Conservation (phyloP, 2,113 vertebrate genomes). For the Pedetes capensis region DNA sequence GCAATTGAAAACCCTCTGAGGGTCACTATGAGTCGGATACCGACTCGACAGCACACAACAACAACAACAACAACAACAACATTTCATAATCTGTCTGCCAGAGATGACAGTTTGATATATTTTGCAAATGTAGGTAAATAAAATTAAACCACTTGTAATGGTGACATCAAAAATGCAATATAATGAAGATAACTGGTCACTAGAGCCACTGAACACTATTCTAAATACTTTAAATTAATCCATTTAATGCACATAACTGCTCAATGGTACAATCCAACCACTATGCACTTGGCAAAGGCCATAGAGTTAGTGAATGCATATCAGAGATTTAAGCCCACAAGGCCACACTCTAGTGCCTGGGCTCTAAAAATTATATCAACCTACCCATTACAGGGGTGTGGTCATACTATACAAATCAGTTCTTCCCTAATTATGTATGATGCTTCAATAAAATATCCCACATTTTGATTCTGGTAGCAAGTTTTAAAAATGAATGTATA, state of each 20-base stretch:
- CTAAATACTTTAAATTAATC: background rate
- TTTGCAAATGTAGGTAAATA: background rate
- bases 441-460: background rate
- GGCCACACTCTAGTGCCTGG: background rate
- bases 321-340: background rate
- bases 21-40: too few species aligned
- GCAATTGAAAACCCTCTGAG: too few species aligned
- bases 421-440: background rate
- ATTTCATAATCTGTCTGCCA: background rate
- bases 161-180: background rate
- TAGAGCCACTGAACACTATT: background rate
- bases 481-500: background rate
- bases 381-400: background rate
- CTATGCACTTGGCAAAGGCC: background rate
- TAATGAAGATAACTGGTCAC: background rate
- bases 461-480: background rate
- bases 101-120: background rate
- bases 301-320: background rate
- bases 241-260: background rate
- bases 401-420: background rate
- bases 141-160: background rate
- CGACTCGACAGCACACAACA: too few species aligned
- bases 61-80: too few species aligned
- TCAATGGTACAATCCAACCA: background rate
- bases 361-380: background rate